These are phyloP conservation scores for Nematostella vectensis DNA, from an alignment of 92 coral and sea anemone genomes.

Conservation along the genomic window DNA sequence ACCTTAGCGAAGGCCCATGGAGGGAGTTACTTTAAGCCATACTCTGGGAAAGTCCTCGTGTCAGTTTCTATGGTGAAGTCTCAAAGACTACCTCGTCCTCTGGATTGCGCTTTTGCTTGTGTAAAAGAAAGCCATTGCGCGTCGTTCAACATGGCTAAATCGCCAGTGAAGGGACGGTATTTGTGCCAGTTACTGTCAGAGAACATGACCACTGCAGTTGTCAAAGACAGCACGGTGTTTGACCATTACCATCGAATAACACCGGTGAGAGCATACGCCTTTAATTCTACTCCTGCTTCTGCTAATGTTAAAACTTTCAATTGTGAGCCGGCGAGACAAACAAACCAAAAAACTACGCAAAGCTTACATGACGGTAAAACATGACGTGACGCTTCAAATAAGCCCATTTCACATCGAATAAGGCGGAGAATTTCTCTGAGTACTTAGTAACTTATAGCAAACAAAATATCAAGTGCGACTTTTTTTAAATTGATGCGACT, in stretches of 20 bases:
- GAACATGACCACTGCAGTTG: background rate
- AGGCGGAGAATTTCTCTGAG: no score
- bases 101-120: conserved; percentile 25
- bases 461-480: no score
- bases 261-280: conserved; percentile 19
- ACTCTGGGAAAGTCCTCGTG: conserved; percentile 1
- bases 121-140: background rate
- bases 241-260: conserved; percentile 11
- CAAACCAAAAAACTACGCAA: no score
- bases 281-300: background rate
- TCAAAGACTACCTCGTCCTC: conserved; percentile 1
- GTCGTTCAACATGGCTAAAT: conserved; percentile 22
- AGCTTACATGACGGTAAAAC: no score
- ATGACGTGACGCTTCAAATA: no score
- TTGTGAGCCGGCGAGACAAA: background rate
- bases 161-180: background rate
- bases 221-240: background rate
- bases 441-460: no score
- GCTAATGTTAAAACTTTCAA: background rate
- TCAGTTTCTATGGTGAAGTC: conserved; percentile 4
- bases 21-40: conserved; percentile 4
- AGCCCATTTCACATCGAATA: no score
- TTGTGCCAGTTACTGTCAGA: conserved; percentile 9
- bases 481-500: no score
- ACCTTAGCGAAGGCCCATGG: conserved; percentile 4